Percentiles rank a stretch among this genome's conserved stretches.
Evolutionary conservation across 2,888 invertebrate genomes (phyloP).

Genomic region (Sepioteuthis lessoniana): DNA sequence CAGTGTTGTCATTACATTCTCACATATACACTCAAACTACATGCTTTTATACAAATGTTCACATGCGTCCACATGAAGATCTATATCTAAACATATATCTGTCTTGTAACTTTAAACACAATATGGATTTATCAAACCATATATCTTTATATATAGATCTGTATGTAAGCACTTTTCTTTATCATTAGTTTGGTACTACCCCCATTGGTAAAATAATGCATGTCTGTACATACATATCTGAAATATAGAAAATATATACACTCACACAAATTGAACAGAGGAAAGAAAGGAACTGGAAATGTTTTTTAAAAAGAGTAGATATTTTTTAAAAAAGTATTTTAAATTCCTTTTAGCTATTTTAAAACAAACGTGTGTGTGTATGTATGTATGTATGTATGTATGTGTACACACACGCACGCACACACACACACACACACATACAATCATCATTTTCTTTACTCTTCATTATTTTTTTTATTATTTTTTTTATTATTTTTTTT

Average conservation of each 20-base stretch:
- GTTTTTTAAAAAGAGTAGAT: slow-evolving; percentile 3
- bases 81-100: background rate
- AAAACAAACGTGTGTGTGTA: background rate
- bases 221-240: slow-evolving; percentile 21
- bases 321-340: background rate
- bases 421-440: background rate
- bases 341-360: slow-evolving; percentile 1
- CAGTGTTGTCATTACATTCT: background rate
- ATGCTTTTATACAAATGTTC: background rate
- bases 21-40: slow-evolving; percentile 35
- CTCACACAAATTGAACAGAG: slow-evolving; percentile 3
- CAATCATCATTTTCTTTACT: background rate
- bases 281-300: slow-evolving; percentile 1
- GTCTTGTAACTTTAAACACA: background rate
- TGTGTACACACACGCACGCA: no score
- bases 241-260: background rate
- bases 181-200: slow-evolving; percentile 10
- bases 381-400: no score
- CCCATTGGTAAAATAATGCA: background rate
- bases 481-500: background rate
- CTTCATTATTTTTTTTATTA: background rate
- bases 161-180: background rate
- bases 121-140: background rate
- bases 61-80: background rate
- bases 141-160: background rate